Percentiles rank a stretch among this genome's conserved stretches.
Conservation (phyloP, 1,140 invertebrate species). For the Nautilus pompilius region DNA sequence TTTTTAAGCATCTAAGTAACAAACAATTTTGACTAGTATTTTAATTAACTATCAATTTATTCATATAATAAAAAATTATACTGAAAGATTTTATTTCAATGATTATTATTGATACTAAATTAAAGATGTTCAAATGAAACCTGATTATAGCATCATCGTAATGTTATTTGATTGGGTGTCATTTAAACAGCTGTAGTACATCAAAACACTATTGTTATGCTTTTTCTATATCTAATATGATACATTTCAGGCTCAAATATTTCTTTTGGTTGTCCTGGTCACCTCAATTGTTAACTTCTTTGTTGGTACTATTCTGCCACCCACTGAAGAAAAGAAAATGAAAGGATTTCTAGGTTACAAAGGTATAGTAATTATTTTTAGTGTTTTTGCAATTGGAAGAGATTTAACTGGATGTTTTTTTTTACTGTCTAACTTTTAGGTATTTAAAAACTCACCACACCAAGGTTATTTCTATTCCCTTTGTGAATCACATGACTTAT, state of each 20-base stretch:
- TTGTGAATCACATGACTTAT: not conserved
- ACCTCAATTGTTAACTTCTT: conserved; percentile 82
- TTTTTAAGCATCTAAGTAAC: no score
- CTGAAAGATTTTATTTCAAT: not conserved
- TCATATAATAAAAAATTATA: not conserved
- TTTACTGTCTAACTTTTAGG: not conserved
- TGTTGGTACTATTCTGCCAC: conserved; percentile 69
- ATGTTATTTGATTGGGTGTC: not conserved
- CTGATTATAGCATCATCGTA: not conserved
- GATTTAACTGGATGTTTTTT: not conserved
- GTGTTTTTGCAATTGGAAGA: not conserved
- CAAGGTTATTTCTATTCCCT: not conserved
- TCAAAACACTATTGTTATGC: no score
- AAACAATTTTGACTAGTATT: no score
- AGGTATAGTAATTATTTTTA: conserved; percentile 58
- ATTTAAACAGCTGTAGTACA: no score
- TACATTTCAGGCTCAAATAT: conserved; percentile 76
- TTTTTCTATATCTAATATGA: not conserved
- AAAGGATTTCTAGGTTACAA: conserved; percentile 87
- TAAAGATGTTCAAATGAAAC: not conserved
- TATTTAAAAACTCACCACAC: not conserved
- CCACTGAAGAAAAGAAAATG: conserved; percentile 67
- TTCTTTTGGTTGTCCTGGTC: conserved; percentile 81
- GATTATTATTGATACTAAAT: not conserved
- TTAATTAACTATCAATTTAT: not conserved